phyloP scores from a whole-genome alignment of 2,888 invertebrate genomes.

The Auanema freiburgensis region DNA sequence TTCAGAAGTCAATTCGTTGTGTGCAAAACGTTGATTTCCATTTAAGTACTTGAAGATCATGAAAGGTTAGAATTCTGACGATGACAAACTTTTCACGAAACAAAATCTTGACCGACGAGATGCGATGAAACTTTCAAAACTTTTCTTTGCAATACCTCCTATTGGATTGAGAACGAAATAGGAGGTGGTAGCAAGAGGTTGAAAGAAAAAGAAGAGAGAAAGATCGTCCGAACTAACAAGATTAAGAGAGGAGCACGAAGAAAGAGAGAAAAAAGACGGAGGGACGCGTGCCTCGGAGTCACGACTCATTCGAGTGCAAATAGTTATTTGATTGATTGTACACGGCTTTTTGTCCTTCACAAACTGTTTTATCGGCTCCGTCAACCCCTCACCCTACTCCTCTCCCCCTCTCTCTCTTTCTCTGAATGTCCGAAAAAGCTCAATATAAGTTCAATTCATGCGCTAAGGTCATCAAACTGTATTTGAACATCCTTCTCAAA shows the following conservation, averaged over 20 bases:
- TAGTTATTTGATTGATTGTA: conserved; percentile 23
- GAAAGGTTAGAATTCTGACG: too few relatives aligned
- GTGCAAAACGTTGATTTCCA: too few relatives aligned
- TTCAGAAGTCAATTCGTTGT: too few relatives aligned
- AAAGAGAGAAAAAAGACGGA: neutral
- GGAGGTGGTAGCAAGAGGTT: conserved; percentile 8
- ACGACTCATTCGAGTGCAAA: conserved; percentile 12
- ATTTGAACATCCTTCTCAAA: too few relatives aligned
- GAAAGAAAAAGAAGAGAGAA: neutral
- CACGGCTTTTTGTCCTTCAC: conserved; percentile 17
- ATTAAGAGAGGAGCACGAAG: neutral
- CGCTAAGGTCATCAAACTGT: too few relatives aligned
- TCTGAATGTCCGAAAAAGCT: too few relatives aligned
- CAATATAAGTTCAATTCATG: too few relatives aligned
- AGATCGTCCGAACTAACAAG: neutral
- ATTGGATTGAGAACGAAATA: neutral
- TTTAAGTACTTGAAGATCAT: too few relatives aligned
- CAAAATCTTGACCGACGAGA: neutral
- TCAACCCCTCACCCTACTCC: neutral
- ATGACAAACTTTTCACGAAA: too few relatives aligned
- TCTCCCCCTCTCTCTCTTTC: too few relatives aligned
- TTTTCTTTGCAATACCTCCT: conserved; percentile 2
- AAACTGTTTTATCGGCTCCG: neutral
- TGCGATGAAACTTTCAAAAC: neutral
- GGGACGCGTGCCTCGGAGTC: neutral